Evolutionary conservation across 2,888 invertebrate species (phyloP), one percentile per base, ranked within the genome.

Genomic region (Apantesis nais): DNA sequence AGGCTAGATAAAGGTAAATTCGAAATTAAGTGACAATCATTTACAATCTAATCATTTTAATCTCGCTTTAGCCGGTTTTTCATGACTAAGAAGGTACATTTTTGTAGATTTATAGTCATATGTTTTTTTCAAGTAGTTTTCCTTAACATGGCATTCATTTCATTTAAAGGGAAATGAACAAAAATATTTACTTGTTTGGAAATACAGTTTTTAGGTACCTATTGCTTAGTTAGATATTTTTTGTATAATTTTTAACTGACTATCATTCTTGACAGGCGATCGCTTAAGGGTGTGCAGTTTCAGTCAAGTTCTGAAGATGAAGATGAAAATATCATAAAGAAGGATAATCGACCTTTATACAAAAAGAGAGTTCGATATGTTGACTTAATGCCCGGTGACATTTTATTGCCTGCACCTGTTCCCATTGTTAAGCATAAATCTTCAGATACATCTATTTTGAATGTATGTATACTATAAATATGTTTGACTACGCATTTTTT

Each of bases 371-470:
- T 93, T 8, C 87, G 88, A n/a, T 94, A 93, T 76, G 86, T 76
- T 44, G 92, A 92, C 72, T 79, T 89, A 2, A 55, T 86, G 77
- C 89, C 92, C 0, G 86, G 89, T 1, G 91, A 92, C 66, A 88
- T 93, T n/a, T 63, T 84, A 71, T 62, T 94, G 63, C 89, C 92
- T 0, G 83, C 87, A 0, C 91, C 93, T 0, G 74, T 72, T 4
- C 86, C 88, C 19, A 70, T 90, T 7, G 80, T 94, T 37, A 90
- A 86, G 72, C 94, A 94, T 74, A 86, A 92, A 2, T 77, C 86
- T 19, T 92, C 93, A 5, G 88, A 92, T 81, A 86, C 83, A 76
- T 90, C 90, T 66, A 92, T 93, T 72, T 83, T 94, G 67, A 90
- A 91, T 71, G 93, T 93, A 61, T 88, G 91, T 85, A 71, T 48